Base-by-base conservation (phyloP, 2,888 invertebrate species). In the Andrena trimmerana region DNA sequence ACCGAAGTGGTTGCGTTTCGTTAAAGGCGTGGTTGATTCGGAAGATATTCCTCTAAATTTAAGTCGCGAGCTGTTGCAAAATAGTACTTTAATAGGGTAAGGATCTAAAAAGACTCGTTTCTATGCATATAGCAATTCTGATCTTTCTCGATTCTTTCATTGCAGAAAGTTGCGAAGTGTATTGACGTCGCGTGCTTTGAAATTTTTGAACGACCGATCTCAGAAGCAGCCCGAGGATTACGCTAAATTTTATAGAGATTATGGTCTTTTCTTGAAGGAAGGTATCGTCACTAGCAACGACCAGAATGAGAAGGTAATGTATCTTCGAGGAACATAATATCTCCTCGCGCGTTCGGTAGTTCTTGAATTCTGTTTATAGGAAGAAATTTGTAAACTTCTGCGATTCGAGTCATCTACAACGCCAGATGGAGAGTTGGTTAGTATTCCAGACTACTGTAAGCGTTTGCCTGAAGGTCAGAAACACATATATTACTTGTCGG, bases 41-140 rank as follows among this genome's bases (percentile, higher is more conserved):
- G 99, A 99, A 95, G 99, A 99, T 94, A 99, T 99, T 95, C 99
- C 99, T 59, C 95, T 99, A 75, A 99, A 99, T 96, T 95, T 99
- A 82, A 99, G 99, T 93, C 96, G 99, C 92, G 99, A 99, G 94
- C 94, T 99, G 80, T 95, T 99, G 67, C 99, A 99, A 94, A 99
- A 99, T 92, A 98, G 98, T 94, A 96, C 96, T 31, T 95, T 99
- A 3, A 98, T 99, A 88, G 96, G 95, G 97, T 97, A 95, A 95
- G 95, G n/a, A 68, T 78, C 74, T 81, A 94, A 85, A 71, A 63
- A 5, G 36, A 50, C 27, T 67, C 36, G 42, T 33, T 70, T 52
- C 2, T 27, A 52, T 2, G n/a, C n/a, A 2, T 20, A 29, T 70
- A 78, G 83, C 66, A 60, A 6, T 60, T 24, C n/a, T 67, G 8